Base-by-base conservation (phyloP, 1,140 invertebrate species). In the Trialeurodes vaporariorum region DNA sequence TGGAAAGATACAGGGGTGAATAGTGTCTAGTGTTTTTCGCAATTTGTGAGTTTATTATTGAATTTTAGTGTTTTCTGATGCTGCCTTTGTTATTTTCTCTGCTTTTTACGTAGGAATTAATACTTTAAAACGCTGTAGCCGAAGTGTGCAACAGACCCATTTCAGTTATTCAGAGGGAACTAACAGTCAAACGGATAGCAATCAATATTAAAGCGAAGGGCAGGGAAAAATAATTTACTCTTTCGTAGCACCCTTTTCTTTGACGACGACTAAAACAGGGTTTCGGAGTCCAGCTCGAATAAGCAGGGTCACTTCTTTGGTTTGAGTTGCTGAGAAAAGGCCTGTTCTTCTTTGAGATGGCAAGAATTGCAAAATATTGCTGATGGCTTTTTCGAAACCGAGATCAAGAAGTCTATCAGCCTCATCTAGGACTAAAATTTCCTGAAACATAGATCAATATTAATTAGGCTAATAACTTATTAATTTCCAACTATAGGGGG, bases 281-380 rank as follows among this genome's bases (percentile, higher is more conserved):
- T 99, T 98, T 73, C 98, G 80, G 1, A 99, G 79, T 1, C 96
- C 97, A 17, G 96, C 96, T 74, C 95, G 81, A 40, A 98, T 90
- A 22, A 99, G 79, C 70, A 94, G 88, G 70, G 93, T 86, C 0
- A 99, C 82, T 80, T 98, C 92, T 77, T 94, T 94, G 0, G 96
- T 98, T 79, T 98, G 96, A 22, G 98, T 99, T 5, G 98, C 98
- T 26, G 96, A 99, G 80, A 99, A 99, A 23, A 99, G 81, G 0
- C 95, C 95, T 0, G 98, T 99, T 74, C 95, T 82, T 71, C 98
- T 79, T 75, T 97, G 93, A 66, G 95, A 88, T 0, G 98, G 97
- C 61, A 99, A 79, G 78, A 90, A 93, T 73, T 87, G 86, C 0
- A 99, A 81, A 73, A 99, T 98, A 59, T 87, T 91, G 71, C 93